phyloP scores from a whole-genome alignment of 2,113 vertebrate genomes.

The Bambusicola thoracicus region DNA sequence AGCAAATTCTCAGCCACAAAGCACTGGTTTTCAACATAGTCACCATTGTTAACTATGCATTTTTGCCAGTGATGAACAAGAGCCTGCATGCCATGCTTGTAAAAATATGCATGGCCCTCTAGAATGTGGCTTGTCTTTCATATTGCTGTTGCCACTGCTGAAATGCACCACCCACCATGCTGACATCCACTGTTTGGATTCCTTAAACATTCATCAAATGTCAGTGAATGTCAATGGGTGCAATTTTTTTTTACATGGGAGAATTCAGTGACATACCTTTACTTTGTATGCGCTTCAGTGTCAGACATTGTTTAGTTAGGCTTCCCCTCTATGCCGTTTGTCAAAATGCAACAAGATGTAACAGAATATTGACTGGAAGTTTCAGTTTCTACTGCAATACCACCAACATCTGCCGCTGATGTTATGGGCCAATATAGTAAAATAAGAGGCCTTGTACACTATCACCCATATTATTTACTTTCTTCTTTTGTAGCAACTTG shows the following conservation, averaged over 20 bases:
- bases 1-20: background rate
- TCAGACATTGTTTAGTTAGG: background rate
- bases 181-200: background rate
- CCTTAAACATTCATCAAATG: background rate
- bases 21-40: background rate
- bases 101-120: no score
- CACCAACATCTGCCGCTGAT: background rate
- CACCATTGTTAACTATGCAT: background rate
- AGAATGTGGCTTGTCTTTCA: no score
- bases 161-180: background rate
- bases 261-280: background rate
- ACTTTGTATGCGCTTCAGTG: background rate
- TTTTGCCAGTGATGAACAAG: background rate
- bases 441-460: background rate
- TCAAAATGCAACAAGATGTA: background rate
- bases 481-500: background rate
- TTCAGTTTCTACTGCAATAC: background rate
- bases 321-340: background rate
- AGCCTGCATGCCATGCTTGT: background rate
- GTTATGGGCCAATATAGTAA: background rate
- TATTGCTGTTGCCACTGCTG: background rate
- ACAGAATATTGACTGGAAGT: background rate
- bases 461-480: background rate
- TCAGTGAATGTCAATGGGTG: background rate
- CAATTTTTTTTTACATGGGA: background rate